These are phyloP conservation scores for Endotricha flammealis DNA, from an alignment of 2,888 invertebrate species.

Conservation along the genomic window DNA sequence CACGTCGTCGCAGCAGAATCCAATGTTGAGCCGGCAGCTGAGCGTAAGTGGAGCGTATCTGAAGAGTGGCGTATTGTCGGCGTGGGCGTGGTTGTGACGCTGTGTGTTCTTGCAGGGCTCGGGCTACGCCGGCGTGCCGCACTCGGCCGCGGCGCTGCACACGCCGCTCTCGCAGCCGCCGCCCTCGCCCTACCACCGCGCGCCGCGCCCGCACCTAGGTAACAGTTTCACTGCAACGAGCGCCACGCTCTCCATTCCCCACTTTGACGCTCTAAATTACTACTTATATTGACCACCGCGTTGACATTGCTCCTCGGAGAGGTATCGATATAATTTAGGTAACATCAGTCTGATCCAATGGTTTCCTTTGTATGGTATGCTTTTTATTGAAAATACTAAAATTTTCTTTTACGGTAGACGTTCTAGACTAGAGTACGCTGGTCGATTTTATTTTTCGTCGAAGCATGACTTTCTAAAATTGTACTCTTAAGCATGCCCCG, in stretches of 20 bases:
- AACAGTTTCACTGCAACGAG: constrained; percentile 13
- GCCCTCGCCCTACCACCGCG: constrained; percentile 61
- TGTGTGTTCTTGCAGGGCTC: too few species aligned
- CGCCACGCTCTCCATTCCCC: background rate
- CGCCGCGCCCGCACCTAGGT: constrained; percentile 70
- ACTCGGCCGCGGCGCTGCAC: constrained; percentile 72
- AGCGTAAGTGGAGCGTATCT: constrained; percentile 78
- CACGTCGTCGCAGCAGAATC: constrained; percentile 88
- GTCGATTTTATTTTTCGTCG: constrained; percentile 40
- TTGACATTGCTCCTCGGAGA: too few species aligned
- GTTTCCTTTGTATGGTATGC: constrained; percentile 43
- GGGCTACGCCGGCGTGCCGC: constrained; percentile 5
- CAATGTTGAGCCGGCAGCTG: constrained; percentile 92
- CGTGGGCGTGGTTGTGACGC: constrained; percentile 49
- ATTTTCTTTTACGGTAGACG: constrained; percentile 47
- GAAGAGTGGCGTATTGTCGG: constrained; percentile 49
- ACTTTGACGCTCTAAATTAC: too few species aligned
- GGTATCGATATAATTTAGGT: constrained; percentile 12
- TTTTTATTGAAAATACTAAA: constrained; percentile 50
- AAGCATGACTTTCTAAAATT: constrained; percentile 54
- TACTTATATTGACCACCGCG: too few species aligned
- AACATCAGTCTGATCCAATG: constrained; percentile 46
- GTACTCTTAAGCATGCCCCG: constrained; percentile 60
- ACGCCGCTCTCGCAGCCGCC: constrained; percentile 70
- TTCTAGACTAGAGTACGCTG: constrained; percentile 45